Base-by-base conservation (phyloP, 92 coral and sea anemone genomes). In the Zoanthus sansibaricus region DNA sequence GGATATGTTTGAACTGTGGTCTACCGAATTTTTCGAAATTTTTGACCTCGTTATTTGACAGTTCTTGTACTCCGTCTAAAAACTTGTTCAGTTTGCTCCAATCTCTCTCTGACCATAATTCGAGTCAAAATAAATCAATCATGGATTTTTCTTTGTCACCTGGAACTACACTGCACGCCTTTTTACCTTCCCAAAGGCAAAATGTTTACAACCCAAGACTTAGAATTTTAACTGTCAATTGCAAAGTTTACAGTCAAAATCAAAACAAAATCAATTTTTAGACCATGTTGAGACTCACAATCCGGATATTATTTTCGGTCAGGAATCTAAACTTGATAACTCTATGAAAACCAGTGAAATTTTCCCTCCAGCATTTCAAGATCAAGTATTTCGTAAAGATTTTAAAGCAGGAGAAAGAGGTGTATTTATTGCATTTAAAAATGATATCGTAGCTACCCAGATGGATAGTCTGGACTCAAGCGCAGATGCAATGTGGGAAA, bases 11-110 rank as follows among this genome's bases (percentile, higher is more conserved):
- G 64, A 58, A 12, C 64, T 58, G 64, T 6, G 17, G 64, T 58
- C n/a, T 58, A 14, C 64, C 88, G 18, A 82, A 88, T 73, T 83
- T 87, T 73, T 77, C 25, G 25, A 25, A 25, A 25, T 25, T 25
- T 25, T 25, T n/a, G 1, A 58, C n/a, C 20, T 58, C 17, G n/a
- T 58, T 58, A 58, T 0, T 13, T 58, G 64, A 58, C 64, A 58
- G 64, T 12, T 58, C 3, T 58, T 6, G 20, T 12, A 58, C 64
- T 12, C 17, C 64, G 5, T 13, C 17, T 13, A 4, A 58, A 11
- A 58, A 58, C 7, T 18, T 12, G 64, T 58, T 58, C 15, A 0
- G 64, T 18, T 12, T 13, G 5, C 64, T 14, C 15, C 64, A 2
- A 25, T 25, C 25, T 25, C 25, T 25, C 25, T 25, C 25, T 25